Evolutionary conservation across 2,113 vertebrate genomes (phyloP).

Genomic region (Ciconia maguari): DNA sequence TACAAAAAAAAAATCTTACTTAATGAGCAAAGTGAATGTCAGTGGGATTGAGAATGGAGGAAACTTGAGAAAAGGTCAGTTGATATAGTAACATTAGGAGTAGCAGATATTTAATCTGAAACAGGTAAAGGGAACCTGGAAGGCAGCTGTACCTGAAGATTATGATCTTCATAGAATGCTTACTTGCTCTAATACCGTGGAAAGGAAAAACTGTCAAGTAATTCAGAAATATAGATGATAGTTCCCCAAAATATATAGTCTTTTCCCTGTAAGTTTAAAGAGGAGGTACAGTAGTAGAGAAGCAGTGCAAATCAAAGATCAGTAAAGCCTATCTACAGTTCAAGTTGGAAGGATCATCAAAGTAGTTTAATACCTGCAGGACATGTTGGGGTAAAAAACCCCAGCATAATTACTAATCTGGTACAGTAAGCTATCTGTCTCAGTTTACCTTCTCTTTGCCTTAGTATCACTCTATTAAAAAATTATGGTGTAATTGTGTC

Average conservation of each 20-base stretch:
- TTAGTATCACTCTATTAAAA: background rate
- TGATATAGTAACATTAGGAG: background rate
- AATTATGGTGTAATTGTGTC: background rate
- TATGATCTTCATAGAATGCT: background rate
- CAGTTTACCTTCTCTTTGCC: background rate
- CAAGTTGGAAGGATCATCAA: background rate
- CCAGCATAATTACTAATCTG: background rate
- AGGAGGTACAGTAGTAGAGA: background rate
- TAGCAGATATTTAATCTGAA: background rate
- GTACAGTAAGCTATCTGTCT: background rate
- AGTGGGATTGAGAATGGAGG: background rate
- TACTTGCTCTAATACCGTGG: background rate
- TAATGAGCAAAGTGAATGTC: background rate
- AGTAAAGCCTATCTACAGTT: background rate
- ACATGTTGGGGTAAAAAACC: accelerated
- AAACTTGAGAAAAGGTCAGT: background rate
- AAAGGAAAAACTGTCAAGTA: background rate
- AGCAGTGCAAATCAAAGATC: background rate
- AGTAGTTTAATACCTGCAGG: background rate
- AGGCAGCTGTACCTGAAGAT: background rate
- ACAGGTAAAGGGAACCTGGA: background rate
- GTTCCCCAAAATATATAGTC: background rate
- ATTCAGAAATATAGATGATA: background rate
- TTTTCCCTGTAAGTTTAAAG: background rate
- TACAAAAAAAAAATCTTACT: background rate